Conservation (phyloP, 2,888 invertebrate genomes). For the Ischnus inquisitorius region DNA sequence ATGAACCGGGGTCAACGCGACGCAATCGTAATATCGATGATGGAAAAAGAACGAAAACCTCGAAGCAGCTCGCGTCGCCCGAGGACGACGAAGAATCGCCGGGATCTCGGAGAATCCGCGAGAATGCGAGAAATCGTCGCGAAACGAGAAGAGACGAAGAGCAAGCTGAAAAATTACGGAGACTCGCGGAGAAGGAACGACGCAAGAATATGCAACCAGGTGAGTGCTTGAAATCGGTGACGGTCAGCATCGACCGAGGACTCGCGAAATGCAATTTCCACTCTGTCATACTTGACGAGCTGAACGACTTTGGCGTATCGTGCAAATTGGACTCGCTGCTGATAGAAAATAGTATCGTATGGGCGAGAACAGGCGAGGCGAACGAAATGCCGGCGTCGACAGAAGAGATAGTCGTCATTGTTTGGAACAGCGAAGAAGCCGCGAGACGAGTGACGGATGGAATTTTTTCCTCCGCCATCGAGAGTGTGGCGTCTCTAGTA, state of each 20-base stretch:
- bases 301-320: constrained; percentile 78
- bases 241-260: constrained; percentile 76
- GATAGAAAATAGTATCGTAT: constrained; percentile 84
- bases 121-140: neutral
- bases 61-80: neutral
- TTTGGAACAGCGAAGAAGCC: constrained; percentile 84
- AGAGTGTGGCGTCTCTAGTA: constrained; percentile 77
- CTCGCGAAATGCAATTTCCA: constrained; percentile 70
- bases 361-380: constrained; percentile 82
- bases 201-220: constrained; percentile 76
- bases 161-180: constrained; percentile 73
- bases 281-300: constrained; percentile 76
- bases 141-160: constrained; percentile 3
- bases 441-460: constrained; percentile 80
- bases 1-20: neutral
- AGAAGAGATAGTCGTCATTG: constrained; percentile 82
- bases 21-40: neutral
- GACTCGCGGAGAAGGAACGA: constrained; percentile 72
- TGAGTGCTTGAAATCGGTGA: constrained; percentile 79
- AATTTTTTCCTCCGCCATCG: constrained; percentile 80
- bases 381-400: constrained; percentile 15
- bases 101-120: neutral
- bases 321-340: constrained; percentile 80
- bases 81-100: constrained; percentile 32
- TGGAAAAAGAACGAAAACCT: neutral